These are phyloP conservation scores for Junonia oenone DNA, from an alignment of 2,888 invertebrate genomes.

Conservation along the genomic window DNA sequence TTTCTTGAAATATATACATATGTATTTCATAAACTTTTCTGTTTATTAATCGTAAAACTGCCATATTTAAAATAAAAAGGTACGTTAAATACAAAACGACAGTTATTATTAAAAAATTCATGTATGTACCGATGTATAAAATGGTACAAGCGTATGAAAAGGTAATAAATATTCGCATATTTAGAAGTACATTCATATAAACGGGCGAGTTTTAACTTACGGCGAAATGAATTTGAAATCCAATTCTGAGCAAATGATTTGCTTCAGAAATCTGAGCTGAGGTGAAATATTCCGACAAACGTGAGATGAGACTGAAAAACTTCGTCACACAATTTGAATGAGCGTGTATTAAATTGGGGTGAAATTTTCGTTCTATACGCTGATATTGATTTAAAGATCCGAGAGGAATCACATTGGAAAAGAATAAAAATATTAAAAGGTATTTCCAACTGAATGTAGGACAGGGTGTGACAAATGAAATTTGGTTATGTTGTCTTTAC, in stretches of 20 bases:
- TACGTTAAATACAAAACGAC: neutral
- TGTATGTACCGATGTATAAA: no score
- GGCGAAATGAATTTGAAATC: constrained; percentile 32
- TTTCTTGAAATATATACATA: neutral
- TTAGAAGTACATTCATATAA: constrained; percentile 17
- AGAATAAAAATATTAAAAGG: neutral
- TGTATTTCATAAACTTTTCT: neutral
- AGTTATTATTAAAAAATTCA: neutral
- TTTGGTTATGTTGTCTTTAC: no score
- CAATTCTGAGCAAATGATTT: constrained; percentile 35
- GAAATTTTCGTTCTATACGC: neutral
- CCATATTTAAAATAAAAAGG: neutral
- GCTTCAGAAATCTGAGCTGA: constrained; percentile 6
- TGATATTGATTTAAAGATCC: neutral
- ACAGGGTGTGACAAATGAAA: no score
- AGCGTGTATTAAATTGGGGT: neutral
- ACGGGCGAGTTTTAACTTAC: constrained; percentile 30
- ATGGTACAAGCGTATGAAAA: neutral
- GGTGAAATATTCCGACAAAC: neutral
- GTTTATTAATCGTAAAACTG: neutral
- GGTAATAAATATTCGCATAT: constrained; percentile 6
- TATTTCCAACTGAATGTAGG: neutral
- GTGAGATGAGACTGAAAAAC: constrained; percentile 7
- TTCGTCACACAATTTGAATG: neutral
- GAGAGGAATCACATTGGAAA: neutral